Percentiles rank a stretch among this genome's conserved stretches.
These are phyloP conservation scores for Aplochiton taeniatus DNA, from an alignment of 2,797 vertebrate genomes.

Conservation along the genomic window DNA sequence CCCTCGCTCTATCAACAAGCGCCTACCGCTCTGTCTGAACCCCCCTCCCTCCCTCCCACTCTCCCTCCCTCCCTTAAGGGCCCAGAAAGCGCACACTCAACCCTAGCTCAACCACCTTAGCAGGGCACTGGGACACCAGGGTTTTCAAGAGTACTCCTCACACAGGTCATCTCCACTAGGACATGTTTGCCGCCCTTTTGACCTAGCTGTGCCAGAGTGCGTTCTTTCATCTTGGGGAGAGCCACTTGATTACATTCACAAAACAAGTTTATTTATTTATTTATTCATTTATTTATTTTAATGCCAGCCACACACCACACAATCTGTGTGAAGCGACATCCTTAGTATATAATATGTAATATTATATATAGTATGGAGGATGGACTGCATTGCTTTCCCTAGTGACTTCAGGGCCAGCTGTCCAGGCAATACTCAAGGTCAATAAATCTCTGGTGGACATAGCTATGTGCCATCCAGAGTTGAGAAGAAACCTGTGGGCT, in stretches of 20 bases:
- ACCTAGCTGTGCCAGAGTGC: constrained; percentile 29
- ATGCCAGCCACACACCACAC: constrained; percentile 25
- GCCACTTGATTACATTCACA: constrained; percentile 36
- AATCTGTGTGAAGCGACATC: constrained; percentile 37
- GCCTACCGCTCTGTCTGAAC: constrained; percentile 54
- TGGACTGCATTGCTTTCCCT: constrained; percentile 48
- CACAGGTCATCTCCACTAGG: not conserved
- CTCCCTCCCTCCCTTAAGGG: not conserved
- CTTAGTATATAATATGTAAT: constrained; percentile 40
- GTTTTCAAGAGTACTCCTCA: not conserved
- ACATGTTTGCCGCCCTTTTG: constrained; percentile 16
- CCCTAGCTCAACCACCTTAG: not conserved
- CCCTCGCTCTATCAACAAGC: constrained; percentile 49
- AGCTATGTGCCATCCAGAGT: constrained; percentile 3
- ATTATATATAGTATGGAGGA: constrained; percentile 17
- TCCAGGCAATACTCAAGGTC: constrained; percentile 27
- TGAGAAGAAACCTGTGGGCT: not conserved
- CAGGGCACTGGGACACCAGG: not conserved
- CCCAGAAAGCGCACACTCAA: not conserved
- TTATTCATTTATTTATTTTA: constrained; percentile 24
- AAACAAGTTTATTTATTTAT: constrained; percentile 20
- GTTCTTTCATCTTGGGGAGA: constrained; percentile 17
- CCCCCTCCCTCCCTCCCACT: constrained; percentile 24
- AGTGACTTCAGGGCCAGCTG: constrained; percentile 39
- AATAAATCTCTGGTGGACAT: constrained; percentile 17